Evolutionary conservation across 2,888 invertebrate genomes (phyloP), one percentile per base, ranked within the genome.

Genomic region (Argyresthia albistria): DNA sequence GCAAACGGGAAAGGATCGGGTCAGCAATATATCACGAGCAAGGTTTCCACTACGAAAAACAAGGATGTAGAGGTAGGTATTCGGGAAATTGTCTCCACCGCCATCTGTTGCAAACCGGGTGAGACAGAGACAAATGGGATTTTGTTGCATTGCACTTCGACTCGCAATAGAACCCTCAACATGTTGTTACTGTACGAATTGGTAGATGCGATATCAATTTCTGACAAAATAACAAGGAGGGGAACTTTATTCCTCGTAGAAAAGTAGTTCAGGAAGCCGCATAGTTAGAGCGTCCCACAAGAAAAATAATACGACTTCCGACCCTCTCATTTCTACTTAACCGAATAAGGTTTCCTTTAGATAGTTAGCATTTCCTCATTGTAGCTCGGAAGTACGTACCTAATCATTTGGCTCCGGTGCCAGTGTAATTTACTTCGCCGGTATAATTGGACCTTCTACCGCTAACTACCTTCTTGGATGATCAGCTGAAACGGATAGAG

Each of bases 21-120:
- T 69, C 68, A 64, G 71, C 66, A 59, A 73, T 73, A 73, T 69
- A 67, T 67, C 66, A 63, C 57, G 63, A 59, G 46, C 62, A 63
- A 61, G 64, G 65, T 62, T 63, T 64, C 62, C 50, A 60, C 61
- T 68, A 63, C 64, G 67, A 60, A 64, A 65, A 67, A 63, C 61
- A 60, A 60, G 59, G 60, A 42, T 42, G n/a, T 42, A 37, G n/a
- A n/a, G 15, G 62, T 58, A 60, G 60, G 59, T 57, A 25, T 25
- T 59, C 51, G 56, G 58, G 59, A 63, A 64, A 62, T 62, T 67
- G 64, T 66, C 62, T 64, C 57, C 39, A 55, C 55, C 61, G 58
- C 61, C 69, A 70, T 68, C 66, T 70, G 67, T 53, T 57, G 60
- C 39, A 43, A 25, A 25, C 25, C 12, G 35, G 12, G 12, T 35